A percentile compares a stretch with the other conserved stretches of the same genome.
These are phyloP conservation scores for Drosophila suboccidentalis DNA, from an alignment of 2,888 invertebrate species.

Conservation along the genomic window DNA sequence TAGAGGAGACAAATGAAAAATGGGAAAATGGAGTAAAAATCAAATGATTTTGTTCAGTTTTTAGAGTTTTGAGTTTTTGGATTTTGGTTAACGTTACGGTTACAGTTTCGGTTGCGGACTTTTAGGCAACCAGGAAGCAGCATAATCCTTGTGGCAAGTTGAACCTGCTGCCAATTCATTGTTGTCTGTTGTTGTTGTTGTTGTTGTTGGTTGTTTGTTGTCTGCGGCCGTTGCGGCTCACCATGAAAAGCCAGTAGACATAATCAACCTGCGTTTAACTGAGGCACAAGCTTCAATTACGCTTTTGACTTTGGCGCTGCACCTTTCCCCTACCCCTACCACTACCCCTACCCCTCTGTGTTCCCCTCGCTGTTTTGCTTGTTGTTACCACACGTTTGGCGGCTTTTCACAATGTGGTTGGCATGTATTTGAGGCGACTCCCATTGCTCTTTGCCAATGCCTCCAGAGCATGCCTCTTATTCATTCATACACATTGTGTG, in stretches of 20 bases:
- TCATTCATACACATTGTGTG: slow-evolving; percentile 33
- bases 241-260: slow-evolving; percentile 69
- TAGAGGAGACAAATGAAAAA: slow-evolving; percentile 18
- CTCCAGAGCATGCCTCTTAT: slow-evolving; percentile 37
- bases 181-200: slow-evolving; percentile 20
- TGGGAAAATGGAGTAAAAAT: slow-evolving; percentile 11
- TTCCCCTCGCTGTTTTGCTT: not conserved
- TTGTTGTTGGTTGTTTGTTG: slow-evolving; percentile 7
- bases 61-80: slow-evolving; percentile 20
- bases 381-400: slow-evolving; percentile 47
- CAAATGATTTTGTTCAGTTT: slow-evolving; percentile 33
- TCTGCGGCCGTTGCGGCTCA: slow-evolving; percentile 38
- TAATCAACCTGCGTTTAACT: slow-evolving; percentile 74
- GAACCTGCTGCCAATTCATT: slow-evolving; percentile 48
- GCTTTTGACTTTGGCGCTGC: slow-evolving; percentile 64
- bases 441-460: slow-evolving; percentile 43
- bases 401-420: slow-evolving; percentile 54
- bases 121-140: slow-evolving; percentile 72
- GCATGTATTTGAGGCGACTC: slow-evolving; percentile 43
- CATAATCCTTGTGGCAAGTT: slow-evolving; percentile 69
- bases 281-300: slow-evolving; percentile 75
- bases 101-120: slow-evolving; percentile 37
- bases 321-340: not conserved
- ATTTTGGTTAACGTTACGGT: slow-evolving; percentile 47
- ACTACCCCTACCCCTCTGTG: not conserved